Evolutionary conservation across 2,888 invertebrate species (phyloP).

Genomic region (Morpho deidamia): DNA sequence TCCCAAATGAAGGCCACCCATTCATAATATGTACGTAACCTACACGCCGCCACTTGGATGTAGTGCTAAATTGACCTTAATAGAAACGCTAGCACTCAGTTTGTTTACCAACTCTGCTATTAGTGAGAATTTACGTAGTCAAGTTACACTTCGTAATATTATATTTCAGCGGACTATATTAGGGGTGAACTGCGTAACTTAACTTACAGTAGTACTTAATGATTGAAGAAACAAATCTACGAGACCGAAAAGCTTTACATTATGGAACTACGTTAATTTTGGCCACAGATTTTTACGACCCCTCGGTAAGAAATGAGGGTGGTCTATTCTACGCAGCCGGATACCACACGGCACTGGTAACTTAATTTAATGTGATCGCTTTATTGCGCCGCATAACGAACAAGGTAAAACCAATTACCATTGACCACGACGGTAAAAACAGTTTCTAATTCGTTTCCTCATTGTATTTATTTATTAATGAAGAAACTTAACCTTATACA

Average conservation of each 20-base stretch:
- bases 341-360: too few species aligned
- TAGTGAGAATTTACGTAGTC: conserved; percentile 22
- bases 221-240: too few species aligned
- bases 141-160: not conserved
- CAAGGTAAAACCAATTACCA: conserved; percentile 34
- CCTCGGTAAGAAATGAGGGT: too few species aligned
- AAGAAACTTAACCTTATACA: too few species aligned
- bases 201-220: too few species aligned
- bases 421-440: conserved; percentile 25
- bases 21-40: conserved; percentile 24
- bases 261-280: too few species aligned
- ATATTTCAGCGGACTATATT: not conserved
- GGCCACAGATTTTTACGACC: too few species aligned
- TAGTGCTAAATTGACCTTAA: conserved; percentile 26
- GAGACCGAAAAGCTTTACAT: too few species aligned
- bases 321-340: too few species aligned
- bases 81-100: conserved; percentile 18
- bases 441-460: not conserved
- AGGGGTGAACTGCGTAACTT: too few species aligned
- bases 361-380: conserved; percentile 17
- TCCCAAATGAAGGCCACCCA: conserved; percentile 24
- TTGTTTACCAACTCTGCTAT: conserved; percentile 20
- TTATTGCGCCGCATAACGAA: conserved; percentile 32
- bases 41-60: conserved; percentile 26
- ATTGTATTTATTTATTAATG: too few species aligned